A percentile compares a stretch with the other conserved stretches of the same genome.
These are phyloP conservation scores for Salvelinus fontinalis DNA, from an alignment of 2,113 vertebrate genomes.

Conservation along the genomic window DNA sequence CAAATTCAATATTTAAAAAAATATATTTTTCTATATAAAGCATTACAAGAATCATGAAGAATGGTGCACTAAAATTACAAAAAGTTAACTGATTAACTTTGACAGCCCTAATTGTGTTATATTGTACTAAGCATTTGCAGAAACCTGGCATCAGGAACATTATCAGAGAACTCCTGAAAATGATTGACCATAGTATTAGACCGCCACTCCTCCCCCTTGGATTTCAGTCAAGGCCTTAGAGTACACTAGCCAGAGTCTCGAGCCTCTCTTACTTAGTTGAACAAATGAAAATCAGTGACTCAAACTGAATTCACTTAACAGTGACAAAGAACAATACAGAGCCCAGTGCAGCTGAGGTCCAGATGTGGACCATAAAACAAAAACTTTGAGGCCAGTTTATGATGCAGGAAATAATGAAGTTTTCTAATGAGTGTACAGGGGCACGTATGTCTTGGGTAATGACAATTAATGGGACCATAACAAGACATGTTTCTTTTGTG, in stretches of 20 bases:
- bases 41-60: no score
- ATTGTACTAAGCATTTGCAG: neutral
- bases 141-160: neutral
- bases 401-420: constrained; percentile 35
- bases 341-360: constrained; percentile 24
- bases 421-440: constrained; percentile 15
- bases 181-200: neutral
- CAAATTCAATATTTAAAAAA: no score
- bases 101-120: no score
- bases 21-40: no score
- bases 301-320: constrained; percentile 23
- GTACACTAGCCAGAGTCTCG: neutral
- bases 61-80: no score
- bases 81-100: no score
- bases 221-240: constrained; percentile 15
- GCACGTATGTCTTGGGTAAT: constrained; percentile 8
- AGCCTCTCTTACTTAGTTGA: constrained; percentile 12
- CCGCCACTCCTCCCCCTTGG: neutral
- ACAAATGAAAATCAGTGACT: constrained; percentile 32
- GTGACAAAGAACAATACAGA: constrained; percentile 14
- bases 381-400: constrained; percentile 10
- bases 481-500: neutral
- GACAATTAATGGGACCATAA: neutral
- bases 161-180: neutral
- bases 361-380: constrained; percentile 34